A percentile compares a stretch with the other conserved stretches of the same genome.
phyloP scores from a whole-genome alignment of 2,113 vertebrate genomes.

The human region DNA sequence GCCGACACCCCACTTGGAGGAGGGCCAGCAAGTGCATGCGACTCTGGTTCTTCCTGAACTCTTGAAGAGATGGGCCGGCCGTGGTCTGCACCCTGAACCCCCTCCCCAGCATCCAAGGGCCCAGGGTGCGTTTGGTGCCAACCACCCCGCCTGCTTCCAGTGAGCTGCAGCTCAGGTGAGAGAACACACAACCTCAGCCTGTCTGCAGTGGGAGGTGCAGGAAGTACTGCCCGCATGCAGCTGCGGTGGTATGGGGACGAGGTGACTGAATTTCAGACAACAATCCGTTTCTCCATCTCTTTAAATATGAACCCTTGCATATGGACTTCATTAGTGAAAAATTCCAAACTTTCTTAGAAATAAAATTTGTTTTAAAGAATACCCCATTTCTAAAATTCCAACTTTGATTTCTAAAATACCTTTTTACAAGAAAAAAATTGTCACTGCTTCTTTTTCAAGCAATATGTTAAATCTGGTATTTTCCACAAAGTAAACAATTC shows the following conservation, averaged over 20 bases:
- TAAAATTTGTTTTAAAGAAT: background rate
- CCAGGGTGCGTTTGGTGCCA: background rate
- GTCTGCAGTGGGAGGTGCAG: background rate
- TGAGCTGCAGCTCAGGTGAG: rapidly evolving
- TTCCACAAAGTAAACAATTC: conserved; percentile 27
- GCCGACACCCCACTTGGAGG: background rate
- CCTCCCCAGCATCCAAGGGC: background rate
- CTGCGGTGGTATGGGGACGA: too few relatives aligned
- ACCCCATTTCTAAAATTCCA: conserved; percentile 31
- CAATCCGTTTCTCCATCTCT: background rate
- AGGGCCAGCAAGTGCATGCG: background rate
- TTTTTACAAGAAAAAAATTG: background rate
- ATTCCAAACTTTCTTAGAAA: background rate
- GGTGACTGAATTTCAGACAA: background rate
- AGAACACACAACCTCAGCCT: too few relatives aligned
- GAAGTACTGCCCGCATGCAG: background rate
- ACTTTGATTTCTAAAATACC: background rate
- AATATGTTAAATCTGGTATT: conserved; percentile 58
- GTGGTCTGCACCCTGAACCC: too few relatives aligned
- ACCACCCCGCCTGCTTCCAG: rapidly evolving
- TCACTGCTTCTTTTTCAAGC: conserved; percentile 55
- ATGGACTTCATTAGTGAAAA: background rate
- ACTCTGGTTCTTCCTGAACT: background rate
- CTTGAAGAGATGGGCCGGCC: background rate
- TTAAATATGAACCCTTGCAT: background rate